A percentile compares a stretch with the other conserved stretches of the same genome.
Conservation (phyloP, 2,888 invertebrate species). For the Amorpha juglandis region DNA sequence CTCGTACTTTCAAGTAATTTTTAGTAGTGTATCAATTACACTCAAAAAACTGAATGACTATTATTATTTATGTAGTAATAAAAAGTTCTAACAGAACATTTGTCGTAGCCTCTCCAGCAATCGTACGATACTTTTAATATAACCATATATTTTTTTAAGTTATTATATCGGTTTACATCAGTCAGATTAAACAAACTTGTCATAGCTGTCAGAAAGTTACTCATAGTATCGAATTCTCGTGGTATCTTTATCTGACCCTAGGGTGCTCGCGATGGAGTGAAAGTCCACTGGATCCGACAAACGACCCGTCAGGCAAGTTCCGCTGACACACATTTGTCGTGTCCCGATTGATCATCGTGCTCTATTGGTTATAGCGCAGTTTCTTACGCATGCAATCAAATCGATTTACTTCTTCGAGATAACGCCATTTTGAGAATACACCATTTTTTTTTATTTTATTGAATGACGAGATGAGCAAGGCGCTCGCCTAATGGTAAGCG, state of each 20-base stretch:
- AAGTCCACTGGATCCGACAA: conserved; percentile 42
- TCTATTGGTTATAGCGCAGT: conserved; percentile 20
- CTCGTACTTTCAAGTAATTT: too few species aligned
- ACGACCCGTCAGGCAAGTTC: conserved; percentile 69
- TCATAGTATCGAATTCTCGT: conserved; percentile 14
- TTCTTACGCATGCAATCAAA: conserved; percentile 15
- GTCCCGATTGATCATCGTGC: conserved; percentile 27
- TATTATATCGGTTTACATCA: too few species aligned
- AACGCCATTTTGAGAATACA: neutral
- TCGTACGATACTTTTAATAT: too few species aligned
- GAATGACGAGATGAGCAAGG: too few species aligned
- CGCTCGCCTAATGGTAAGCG: too few species aligned
- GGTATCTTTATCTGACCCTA: conserved; percentile 57
- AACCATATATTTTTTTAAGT: too few species aligned
- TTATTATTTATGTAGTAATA: too few species aligned
- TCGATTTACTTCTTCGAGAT: conserved; percentile 9
- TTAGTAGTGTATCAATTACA: too few species aligned
- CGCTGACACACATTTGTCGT: conserved; percentile 60
- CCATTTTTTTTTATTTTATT: too few species aligned
- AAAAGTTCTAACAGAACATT: too few species aligned
- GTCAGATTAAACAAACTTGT: neutral
- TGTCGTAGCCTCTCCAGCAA: too few species aligned
- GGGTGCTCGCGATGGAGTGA: conserved; percentile 45
- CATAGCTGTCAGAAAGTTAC: neutral
- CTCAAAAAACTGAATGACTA: too few species aligned